A percentile compares a stretch with the other conserved stretches of the same genome.
Conservation (phyloP, 2,113 vertebrate genomes). For the Paraplagusia blochii region DNA sequence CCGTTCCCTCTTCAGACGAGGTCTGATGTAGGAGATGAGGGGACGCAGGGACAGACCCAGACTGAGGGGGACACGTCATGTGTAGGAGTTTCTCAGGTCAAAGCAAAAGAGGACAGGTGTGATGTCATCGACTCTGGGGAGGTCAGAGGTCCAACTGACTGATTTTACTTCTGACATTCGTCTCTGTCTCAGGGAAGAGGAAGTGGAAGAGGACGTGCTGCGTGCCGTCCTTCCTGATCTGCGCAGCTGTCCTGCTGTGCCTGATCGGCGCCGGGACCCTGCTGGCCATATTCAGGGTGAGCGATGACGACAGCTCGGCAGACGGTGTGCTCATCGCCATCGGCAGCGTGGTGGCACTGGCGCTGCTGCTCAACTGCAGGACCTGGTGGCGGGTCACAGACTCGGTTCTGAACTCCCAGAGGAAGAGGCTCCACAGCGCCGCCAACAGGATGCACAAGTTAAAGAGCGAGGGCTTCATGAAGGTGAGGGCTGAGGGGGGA, state of each 20-base stretch:
- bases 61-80: too few relatives aligned
- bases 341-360: slow-evolving; percentile 84
- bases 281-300: slow-evolving; percentile 84
- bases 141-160: too few relatives aligned
- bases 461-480: slow-evolving; percentile 98
- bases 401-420: slow-evolving; percentile 91
- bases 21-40: too few relatives aligned
- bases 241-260: slow-evolving; percentile 83
- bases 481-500: slow-evolving; percentile 70
- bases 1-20: too few relatives aligned
- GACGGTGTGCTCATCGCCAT: slow-evolving; percentile 84
- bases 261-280: slow-evolving; percentile 82
- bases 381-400: slow-evolving; percentile 96
- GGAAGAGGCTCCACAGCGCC: slow-evolving; percentile 89
- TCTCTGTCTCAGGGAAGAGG: slow-evolving; percentile 78
- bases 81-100: too few relatives aligned
- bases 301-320: slow-evolving; percentile 81
- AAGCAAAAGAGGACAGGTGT: too few relatives aligned
- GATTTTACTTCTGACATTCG: neutral
- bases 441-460: slow-evolving; percentile 91
- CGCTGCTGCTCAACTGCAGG: slow-evolving; percentile 89
- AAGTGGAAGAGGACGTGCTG: slow-evolving; percentile 98
- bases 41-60: too few relatives aligned
- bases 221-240: slow-evolving; percentile 91
- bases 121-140: too few relatives aligned